Evolutionary conservation across 2,113 vertebrate species (phyloP), one percentile per base, ranked within the genome.

Genomic region (Hydrochoerus hydrochaeris): DNA sequence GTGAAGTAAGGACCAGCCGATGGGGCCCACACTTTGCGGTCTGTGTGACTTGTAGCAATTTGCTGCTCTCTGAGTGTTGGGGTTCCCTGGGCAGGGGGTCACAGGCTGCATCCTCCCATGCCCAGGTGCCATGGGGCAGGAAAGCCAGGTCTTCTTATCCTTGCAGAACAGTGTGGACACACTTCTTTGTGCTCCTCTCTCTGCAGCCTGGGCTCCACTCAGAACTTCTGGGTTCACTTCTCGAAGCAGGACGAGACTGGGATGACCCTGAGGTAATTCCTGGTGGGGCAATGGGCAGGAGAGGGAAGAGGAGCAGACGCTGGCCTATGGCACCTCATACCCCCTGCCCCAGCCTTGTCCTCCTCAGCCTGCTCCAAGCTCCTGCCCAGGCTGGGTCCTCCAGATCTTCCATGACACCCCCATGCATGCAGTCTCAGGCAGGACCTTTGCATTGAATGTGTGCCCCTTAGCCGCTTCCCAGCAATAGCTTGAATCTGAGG

Each of bases 181-280:
- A 11, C 63, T 85, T 0, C 0, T 2, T 0, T 85, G n/a, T 54
- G 19, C 17, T 85, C 80, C 65, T 97, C n/a, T 97, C 81, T 91
- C 46, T 97, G 38, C 97, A 99, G 99, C 97, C 97, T 99, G 97
- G 98, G 97, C 89, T 92, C 97, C 49, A 97, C 98, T 85, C 97
- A 98, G 91, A 98, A 90, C 83, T 98, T 98, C 96, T 28, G 98
- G 82, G 98, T 99, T 96, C 98, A 95, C 88, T 97, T 99, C 97
- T 97, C 93, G 58, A 97, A 82, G 5, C 38, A 96, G 73, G 85
- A 96, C 58, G 94, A 96, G 26, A 28, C 95, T 0, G 90, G 82
- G 81, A 99, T 99, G 97, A 98, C 94, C 60, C 69, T 99, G 16
- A 99, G 99, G 99, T 99, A 98, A 97, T 0, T 0, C 38, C 24